Evolutionary conservation across 2,113 vertebrate genomes (phyloP), one percentile per base, ranked within the genome.

Genomic region (Vulpes ferrilata): DNA sequence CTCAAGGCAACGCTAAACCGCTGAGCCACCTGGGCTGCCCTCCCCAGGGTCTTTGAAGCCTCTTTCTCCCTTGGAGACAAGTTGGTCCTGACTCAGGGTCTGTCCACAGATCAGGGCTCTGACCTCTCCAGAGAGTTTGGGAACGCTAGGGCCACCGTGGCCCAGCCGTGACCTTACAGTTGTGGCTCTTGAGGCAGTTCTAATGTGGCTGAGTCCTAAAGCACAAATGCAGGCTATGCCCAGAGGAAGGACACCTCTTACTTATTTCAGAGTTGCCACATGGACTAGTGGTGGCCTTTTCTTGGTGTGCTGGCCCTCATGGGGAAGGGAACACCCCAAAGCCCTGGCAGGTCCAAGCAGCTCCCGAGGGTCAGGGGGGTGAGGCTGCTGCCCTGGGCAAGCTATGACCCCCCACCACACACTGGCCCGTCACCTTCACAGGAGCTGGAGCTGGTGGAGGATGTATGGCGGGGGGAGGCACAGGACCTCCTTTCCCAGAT

Each of bases 361-460:
- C 51, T 78, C 25, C 92, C 6, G 1, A 17, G 23, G 65, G 85
- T 11, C 1, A 43, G 0, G 38, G 35, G 43, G 17, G 0, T 8
- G 1, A 15, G 62, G 57, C 78, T 5, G n/a, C 69, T 7, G 19
- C 62, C 60, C 48, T 0, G 10, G n/a, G 32, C 22, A 4, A 32
- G 51, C 73, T 1, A 7, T 89, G 10, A 83, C 59, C 48, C 35
- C 12, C 7, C 43, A 43, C 43, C 43, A 43, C 43, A 0, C 0
- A 1, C 57, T 0, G 48, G 22, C 71, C 57, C 48, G 3, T 67
- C 1, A 0, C 57, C 55, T 6, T 5, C 2, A 23, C 95, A 99
- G 99, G 99, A 99, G 96, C 98, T 99, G 98, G 99, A 99, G 98
- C 98, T 99, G 97, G 99, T 99, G 98, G 99, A 99, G 93, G 99